Evolutionary conservation across 2,888 invertebrate species (phyloP), one percentile per base, ranked within the genome.

Genomic region (Pogonocherus hispidulus): DNA sequence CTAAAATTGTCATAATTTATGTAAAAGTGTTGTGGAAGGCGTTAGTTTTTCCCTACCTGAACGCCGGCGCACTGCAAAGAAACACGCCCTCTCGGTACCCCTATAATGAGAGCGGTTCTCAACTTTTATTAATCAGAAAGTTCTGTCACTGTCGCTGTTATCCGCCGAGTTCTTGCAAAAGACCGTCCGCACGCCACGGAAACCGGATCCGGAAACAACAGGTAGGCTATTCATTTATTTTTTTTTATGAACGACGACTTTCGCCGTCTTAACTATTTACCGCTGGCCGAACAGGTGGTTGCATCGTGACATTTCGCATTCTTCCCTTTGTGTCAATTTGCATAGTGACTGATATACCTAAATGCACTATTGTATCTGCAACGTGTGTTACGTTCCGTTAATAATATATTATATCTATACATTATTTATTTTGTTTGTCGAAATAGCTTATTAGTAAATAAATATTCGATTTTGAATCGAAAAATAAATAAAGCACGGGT

Each of bases 81-180:
- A 72, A 74, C 76, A 75, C 75, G 77, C 80, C 77, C 76, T 56
- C 69, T 51, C 49, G 37, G 18, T 37, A 46, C 54, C 67, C 20
- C 67, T 67, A 66, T 71, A 69, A 69, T 67, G 67, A 76, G 75
- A 75, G 77, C 73, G 69, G 76, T 73, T 67, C 73, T 71, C 79
- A 79, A 78, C 78, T 80, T 80, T 80, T 79, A 80, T 77, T 79
- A 78, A 80, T 79, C 77, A 76, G 76, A 78, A 78, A 80, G 78
- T 80, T 79, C 63, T 46, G 77, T 76, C 69, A 68, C 70, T 66
- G 69, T 70, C 72, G 70, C 71, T 70, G 72, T 67, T 70, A 68
- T 60, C 55, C 65, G 46, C 57, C 19, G 64, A 63, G 70, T 54
- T 55, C 32, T 56, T 66, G 57, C 55, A 41, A 65, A 63, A 60